Evolutionary conservation across 2,113 vertebrate genomes (phyloP).

Genomic region (Thryonomys swinderianus): DNA sequence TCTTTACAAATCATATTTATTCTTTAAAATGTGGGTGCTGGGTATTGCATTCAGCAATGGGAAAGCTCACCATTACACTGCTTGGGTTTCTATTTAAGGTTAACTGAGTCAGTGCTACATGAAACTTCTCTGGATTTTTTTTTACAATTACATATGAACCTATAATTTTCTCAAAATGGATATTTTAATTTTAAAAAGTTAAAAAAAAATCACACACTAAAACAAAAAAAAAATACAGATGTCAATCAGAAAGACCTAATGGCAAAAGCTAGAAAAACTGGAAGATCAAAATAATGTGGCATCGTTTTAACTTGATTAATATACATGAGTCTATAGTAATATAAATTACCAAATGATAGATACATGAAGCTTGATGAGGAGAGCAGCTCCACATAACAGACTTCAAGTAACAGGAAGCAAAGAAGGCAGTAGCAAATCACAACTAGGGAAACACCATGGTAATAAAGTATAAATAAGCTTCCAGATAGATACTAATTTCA

Average conservation of each 20-base stretch:
- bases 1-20: no score
- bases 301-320: conserved; percentile 7
- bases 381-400: not conserved
- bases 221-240: not conserved
- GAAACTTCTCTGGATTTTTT: not conserved
- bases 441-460: not conserved
- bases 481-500: not conserved
- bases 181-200: not conserved
- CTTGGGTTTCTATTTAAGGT: not conserved
- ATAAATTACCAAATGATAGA: not conserved
- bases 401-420: not conserved
- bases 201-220: not conserved
- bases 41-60: not conserved
- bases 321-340: not conserved
- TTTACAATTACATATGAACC: not conserved
- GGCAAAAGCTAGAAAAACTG: not conserved
- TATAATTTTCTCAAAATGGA: not conserved
- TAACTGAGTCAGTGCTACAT: not conserved
- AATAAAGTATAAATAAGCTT: not conserved
- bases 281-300: not conserved
- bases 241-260: not conserved
- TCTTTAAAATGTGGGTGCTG: not conserved
- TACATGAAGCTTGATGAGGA: not conserved
- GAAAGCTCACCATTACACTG: not conserved
- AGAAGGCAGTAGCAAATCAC: not conserved